phyloP scores from a whole-genome alignment of 1,140 invertebrate species.

The Diachasma alloeum region DNA sequence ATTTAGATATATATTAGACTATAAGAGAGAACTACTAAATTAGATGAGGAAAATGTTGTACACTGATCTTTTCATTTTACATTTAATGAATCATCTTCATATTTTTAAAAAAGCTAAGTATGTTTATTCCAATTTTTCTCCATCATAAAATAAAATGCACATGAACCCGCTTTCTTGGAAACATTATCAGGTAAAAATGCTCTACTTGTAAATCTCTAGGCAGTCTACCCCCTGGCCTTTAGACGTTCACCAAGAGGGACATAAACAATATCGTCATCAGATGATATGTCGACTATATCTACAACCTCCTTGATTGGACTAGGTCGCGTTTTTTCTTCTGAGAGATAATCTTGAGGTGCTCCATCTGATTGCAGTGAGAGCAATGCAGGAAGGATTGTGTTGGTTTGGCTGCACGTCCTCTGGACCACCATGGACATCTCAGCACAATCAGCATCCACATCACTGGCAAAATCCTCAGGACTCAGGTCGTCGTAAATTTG shows the following conservation, averaged over 20 bases:
- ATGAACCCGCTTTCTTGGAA: no score
- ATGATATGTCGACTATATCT: constrained; percentile 44
- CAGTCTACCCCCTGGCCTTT: not conserved
- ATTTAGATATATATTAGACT: no score
- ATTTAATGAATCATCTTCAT: no score
- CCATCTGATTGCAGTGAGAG: not conserved
- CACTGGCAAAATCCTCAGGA: constrained; percentile 60
- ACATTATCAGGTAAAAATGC: no score
- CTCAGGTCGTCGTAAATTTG: constrained; percentile 55
- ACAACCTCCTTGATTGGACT: constrained; percentile 12
- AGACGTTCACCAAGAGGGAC: constrained; percentile 49
- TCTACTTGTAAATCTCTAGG: not conserved
- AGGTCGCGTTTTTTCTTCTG: not conserved
- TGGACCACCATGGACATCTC: constrained; percentile 72
- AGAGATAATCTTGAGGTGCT: not conserved
- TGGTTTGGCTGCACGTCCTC: constrained; percentile 54
- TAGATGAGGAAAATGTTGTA: no score
- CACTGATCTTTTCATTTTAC: no score
- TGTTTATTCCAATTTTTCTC: no score
- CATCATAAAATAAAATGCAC: no score
- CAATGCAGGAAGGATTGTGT: not conserved
- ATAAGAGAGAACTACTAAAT: no score
- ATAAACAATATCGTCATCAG: constrained; percentile 43
- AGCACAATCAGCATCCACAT: constrained; percentile 58
- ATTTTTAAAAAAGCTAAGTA: no score